A percentile compares a stretch with the other conserved stretches of the same genome.
Conservation (phyloP, 2,888 invertebrate species). For the Macrophya annulata region DNA sequence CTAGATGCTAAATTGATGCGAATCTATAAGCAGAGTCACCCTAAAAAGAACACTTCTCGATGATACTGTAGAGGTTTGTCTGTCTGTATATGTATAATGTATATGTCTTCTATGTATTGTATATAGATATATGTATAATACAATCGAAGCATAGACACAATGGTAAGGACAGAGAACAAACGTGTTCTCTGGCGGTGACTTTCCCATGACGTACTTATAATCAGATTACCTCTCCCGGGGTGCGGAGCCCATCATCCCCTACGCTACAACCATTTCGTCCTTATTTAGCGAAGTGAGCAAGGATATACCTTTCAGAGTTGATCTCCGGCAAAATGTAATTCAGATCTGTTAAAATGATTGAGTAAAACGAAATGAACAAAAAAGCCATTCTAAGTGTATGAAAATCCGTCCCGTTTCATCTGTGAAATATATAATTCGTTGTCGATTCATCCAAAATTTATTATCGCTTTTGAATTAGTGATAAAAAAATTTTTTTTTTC, state of each 20-base stretch:
- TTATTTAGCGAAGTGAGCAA: slow-evolving; percentile 52
- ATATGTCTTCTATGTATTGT: background rate
- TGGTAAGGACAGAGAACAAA: slow-evolving; percentile 59
- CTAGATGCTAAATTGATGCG: slow-evolving; percentile 27
- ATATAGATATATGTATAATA: background rate
- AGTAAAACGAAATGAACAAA: background rate
- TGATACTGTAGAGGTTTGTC: slow-evolving; percentile 56
- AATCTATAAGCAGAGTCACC: slow-evolving; percentile 50
- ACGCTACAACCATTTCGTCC: slow-evolving; percentile 45
- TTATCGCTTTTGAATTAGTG: background rate
- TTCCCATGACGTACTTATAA: slow-evolving; percentile 78
- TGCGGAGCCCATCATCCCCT: slow-evolving; percentile 39
- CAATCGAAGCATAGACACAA: slow-evolving; percentile 60
- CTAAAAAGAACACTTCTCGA: slow-evolving; percentile 68
- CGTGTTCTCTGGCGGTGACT: slow-evolving; percentile 69
- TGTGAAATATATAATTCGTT: background rate
- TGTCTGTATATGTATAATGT: background rate
- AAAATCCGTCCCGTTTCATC: background rate
- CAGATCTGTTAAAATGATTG: slow-evolving; percentile 1
- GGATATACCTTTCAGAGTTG: slow-evolving; percentile 1
- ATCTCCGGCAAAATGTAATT: slow-evolving; percentile 29
- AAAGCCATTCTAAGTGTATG: background rate
- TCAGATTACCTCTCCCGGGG: slow-evolving; percentile 71
- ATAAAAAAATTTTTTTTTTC: background rate
- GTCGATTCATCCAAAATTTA: background rate